Evolutionary conservation across 2,797 vertebrate species (phyloP).

Genomic region (Nyctalus aviator): DNA sequence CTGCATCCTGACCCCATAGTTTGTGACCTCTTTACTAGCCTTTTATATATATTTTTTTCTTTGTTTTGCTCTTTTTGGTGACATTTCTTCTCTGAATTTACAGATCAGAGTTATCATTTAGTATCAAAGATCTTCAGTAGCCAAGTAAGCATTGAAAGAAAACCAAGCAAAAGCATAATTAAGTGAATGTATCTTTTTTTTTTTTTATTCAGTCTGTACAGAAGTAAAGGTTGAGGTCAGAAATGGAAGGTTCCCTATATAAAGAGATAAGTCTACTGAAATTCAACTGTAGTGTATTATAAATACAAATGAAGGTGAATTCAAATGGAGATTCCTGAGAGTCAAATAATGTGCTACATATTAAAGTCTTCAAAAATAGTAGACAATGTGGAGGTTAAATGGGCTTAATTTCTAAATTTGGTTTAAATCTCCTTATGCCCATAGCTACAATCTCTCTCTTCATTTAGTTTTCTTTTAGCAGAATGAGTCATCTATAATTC

Average conservation of each 20-base stretch:
- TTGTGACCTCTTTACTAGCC: slow-evolving; percentile 73
- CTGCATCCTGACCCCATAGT: slow-evolving; percentile 66
- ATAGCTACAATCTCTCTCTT: neutral
- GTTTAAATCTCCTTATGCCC: neutral
- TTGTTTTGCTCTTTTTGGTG: neutral
- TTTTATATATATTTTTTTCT: neutral
- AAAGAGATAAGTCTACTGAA: neutral
- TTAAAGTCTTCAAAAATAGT: neutral
- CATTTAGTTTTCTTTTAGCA: slow-evolving; percentile 24
- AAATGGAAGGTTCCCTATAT: neutral
- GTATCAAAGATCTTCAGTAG: neutral
- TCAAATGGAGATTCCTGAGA: neutral
- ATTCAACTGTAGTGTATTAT: neutral
- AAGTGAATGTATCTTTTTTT: neutral
- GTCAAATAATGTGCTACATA: neutral
- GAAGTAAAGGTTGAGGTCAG: neutral
- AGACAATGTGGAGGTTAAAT: neutral
- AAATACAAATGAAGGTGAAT: neutral
- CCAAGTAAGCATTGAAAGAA: neutral
- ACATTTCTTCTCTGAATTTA: slow-evolving; percentile 58
- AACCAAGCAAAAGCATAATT: neutral
- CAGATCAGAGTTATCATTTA: slow-evolving; percentile 32
- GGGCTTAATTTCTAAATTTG: neutral
- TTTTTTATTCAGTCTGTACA: neutral
- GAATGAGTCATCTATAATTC: neutral